These are phyloP conservation scores for Actias luna DNA, from an alignment of 2,888 invertebrate genomes.

Conservation along the genomic window DNA sequence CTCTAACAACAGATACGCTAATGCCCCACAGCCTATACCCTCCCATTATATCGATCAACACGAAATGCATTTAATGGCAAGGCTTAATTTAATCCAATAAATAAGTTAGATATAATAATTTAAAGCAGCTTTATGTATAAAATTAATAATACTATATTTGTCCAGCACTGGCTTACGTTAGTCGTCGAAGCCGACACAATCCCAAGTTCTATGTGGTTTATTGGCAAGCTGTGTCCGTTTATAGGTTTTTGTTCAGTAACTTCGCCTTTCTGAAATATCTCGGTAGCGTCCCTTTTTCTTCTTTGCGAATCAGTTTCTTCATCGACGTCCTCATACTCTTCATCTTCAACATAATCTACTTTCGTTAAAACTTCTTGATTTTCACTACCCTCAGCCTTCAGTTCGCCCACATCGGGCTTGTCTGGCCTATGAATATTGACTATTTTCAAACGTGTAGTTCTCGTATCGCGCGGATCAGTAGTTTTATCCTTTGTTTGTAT, in stretches of 20 bases:
- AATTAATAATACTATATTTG: conserved; percentile 47
- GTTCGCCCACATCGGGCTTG: conserved; percentile 39
- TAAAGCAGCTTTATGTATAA: conserved; percentile 50
- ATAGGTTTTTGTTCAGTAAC: conserved; percentile 48
- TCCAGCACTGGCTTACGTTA: conserved; percentile 34
- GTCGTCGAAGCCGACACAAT: conserved; percentile 28
- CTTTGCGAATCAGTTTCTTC: conserved; percentile 42
- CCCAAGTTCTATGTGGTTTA: conserved; percentile 59
- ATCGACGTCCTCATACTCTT: conserved; percentile 39
- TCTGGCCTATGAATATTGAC: conserved; percentile 52
- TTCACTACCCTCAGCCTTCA: conserved; percentile 53
- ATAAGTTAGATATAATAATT: conserved; percentile 58
- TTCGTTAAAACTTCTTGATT: conserved; percentile 38
- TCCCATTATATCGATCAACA: conserved; percentile 36
- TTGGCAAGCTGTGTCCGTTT: conserved; percentile 44
- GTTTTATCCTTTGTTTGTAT: conserved; percentile 24
- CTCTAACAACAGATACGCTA: conserved; percentile 19
- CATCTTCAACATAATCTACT: conserved; percentile 28
- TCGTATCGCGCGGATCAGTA: conserved; percentile 28
- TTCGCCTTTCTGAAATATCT: conserved; percentile 56
- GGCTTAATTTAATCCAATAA: conserved; percentile 69
- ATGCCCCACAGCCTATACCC: conserved; percentile 42
- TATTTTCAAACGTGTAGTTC: conserved; percentile 64
- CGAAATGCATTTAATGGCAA: conserved; percentile 78
- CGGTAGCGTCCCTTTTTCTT: conserved; percentile 55